These are phyloP conservation scores for Ernsta delagoae DNA, from an alignment of 2,888 invertebrate genomes.

Conservation along the genomic window DNA sequence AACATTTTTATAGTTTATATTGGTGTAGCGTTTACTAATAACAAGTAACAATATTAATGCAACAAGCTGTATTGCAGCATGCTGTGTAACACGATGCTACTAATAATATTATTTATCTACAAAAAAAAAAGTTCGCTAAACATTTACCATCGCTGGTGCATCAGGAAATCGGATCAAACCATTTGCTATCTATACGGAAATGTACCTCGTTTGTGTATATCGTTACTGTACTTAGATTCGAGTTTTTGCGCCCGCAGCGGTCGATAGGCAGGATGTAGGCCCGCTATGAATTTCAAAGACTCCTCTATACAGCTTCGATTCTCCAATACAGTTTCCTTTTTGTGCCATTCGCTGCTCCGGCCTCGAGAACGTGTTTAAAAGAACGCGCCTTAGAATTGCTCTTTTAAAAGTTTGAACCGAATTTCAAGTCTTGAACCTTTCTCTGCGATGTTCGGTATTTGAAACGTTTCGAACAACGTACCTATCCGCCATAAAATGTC, in stretches of 20 bases:
- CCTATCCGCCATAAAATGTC: background rate
- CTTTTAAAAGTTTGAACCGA: constrained; percentile 37
- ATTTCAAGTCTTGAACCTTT: constrained; percentile 26
- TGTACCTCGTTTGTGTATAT: constrained; percentile 24
- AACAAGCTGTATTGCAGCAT: too few species aligned
- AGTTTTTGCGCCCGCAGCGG: constrained; percentile 48
- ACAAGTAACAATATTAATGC: too few species aligned
- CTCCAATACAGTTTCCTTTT: constrained; percentile 35
- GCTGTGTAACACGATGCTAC: background rate
- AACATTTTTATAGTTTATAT: too few species aligned
- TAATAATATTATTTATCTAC: background rate
- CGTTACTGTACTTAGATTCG: constrained; percentile 54
- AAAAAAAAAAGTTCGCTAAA: background rate
- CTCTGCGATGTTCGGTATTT: constrained; percentile 10
- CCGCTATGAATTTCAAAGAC: constrained; percentile 50
- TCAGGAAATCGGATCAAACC: constrained; percentile 4
- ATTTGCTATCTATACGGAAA: constrained; percentile 23
- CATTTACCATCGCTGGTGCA: background rate
- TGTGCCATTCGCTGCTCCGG: constrained; percentile 32
- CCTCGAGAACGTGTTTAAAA: constrained; percentile 37
- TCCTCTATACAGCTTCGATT: constrained; percentile 43
- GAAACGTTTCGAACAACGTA: constrained; percentile 6
- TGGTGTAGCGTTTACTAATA: too few species aligned
- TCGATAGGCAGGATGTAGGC: constrained; percentile 46
- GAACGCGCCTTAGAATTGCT: constrained; percentile 36